Evolutionary conservation across 2,113 vertebrate species (phyloP).

Genomic region (Lucifuga dentata): DNA sequence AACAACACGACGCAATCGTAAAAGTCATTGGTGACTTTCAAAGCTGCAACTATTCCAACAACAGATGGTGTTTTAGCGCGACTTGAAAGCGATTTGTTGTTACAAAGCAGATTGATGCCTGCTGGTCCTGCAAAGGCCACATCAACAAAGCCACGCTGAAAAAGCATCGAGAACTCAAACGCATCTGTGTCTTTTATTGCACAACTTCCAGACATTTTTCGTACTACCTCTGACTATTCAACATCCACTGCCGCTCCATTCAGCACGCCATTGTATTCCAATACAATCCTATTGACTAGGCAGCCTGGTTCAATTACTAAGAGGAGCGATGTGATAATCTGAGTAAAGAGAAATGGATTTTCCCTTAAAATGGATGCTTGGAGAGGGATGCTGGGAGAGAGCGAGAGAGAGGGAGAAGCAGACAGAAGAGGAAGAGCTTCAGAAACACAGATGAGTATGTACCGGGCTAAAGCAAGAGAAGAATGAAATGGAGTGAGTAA

Average conservation of each 20-base stretch:
- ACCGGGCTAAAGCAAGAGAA: neutral
- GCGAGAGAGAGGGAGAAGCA: neutral
- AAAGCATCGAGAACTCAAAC: neutral
- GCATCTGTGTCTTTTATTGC: slow-evolving; percentile 51
- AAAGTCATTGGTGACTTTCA: slow-evolving; percentile 36
- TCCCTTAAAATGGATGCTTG: slow-evolving; percentile 42
- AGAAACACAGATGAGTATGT: neutral
- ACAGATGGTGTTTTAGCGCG: neutral
- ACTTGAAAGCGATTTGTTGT: slow-evolving; percentile 5
- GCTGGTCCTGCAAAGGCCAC: neutral
- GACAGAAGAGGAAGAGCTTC: neutral
- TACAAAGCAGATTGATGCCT: slow-evolving; percentile 16
- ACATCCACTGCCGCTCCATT: slow-evolving; percentile 49
- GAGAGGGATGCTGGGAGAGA: neutral
- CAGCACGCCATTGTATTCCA: slow-evolving; percentile 62
- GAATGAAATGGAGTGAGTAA: neutral
- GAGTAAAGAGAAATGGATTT: slow-evolving; percentile 70
- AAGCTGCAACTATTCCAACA: neutral
- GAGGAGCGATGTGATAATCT: slow-evolving; percentile 65
- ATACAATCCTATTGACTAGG: slow-evolving; percentile 62
- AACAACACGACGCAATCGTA: slow-evolving; percentile 16
- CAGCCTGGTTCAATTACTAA: slow-evolving; percentile 58
- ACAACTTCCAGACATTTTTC: slow-evolving; percentile 45
- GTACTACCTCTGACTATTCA: slow-evolving; percentile 43
- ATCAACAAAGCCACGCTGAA: neutral